Conservation (phyloP, 2,113 vertebrate genomes). For the human region DNA sequence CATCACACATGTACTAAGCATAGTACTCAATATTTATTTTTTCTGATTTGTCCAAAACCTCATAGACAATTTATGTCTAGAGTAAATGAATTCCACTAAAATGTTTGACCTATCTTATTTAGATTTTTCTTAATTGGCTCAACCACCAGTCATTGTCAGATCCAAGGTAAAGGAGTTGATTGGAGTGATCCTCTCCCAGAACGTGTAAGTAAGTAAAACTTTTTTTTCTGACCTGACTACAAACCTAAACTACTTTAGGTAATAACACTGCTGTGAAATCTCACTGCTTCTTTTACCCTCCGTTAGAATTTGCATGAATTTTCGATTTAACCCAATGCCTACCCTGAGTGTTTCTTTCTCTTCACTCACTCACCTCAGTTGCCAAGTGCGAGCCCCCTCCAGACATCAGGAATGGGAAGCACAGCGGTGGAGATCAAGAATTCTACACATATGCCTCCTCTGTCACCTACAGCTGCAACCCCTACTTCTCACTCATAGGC, state of each 20-base stretch:
- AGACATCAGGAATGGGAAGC: conserved; percentile 31
- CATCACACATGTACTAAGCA: too few relatives aligned
- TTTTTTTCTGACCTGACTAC: neutral
- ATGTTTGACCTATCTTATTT: neutral
- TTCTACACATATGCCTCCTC: neutral
- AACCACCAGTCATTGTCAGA: conserved; percentile 53
- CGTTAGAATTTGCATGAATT: neutral
- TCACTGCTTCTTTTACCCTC: neutral
- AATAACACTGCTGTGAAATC: neutral
- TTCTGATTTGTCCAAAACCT: neutral
- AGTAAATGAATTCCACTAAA: neutral
- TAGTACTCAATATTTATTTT: too few relatives aligned
- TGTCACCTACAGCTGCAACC: conserved; percentile 53
- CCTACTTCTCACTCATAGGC: conserved; percentile 60
- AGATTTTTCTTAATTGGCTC: conserved; percentile 62
- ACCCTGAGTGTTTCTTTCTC: neutral
- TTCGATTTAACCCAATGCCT: neutral
- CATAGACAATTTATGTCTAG: neutral
- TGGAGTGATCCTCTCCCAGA: conserved; percentile 60
- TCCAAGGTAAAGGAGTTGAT: neutral
- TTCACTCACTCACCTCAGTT: conserved; percentile 29
- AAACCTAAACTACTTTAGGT: neutral
- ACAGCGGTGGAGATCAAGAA: fast-evolving
- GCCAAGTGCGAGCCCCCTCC: conserved; percentile 65
- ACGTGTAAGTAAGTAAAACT: conserved; percentile 65